Evolutionary conservation across 2,888 invertebrate species (phyloP).

Genomic region (Hipparchia sbordonii): DNA sequence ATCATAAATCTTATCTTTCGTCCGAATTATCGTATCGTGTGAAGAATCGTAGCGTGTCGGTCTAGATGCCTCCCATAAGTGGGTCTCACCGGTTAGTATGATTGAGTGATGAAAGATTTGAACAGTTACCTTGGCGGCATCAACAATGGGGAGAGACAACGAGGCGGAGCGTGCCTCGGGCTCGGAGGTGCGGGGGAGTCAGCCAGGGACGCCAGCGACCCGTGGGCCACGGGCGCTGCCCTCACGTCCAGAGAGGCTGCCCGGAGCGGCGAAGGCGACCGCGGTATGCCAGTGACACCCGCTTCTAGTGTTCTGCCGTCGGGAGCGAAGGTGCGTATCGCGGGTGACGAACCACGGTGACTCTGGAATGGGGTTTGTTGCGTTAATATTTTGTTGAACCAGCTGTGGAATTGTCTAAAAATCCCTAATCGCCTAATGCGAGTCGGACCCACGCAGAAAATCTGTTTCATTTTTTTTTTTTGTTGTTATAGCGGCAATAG

Average conservation of each 20-base stretch:
- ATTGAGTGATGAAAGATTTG: too few relatives aligned
- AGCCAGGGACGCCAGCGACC: constrained; percentile 86
- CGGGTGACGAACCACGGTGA: constrained; percentile 92
- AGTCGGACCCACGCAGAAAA: too few relatives aligned
- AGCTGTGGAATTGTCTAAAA: too few relatives aligned
- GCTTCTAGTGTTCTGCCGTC: constrained; percentile 87
- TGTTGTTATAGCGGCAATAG: too few relatives aligned
- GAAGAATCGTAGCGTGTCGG: too few relatives aligned
- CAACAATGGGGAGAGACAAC: constrained; percentile 90
- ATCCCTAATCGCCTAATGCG: too few relatives aligned
- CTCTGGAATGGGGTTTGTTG: constrained; percentile 66
- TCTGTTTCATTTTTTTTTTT: too few relatives aligned
- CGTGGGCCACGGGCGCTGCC: constrained; percentile 88
- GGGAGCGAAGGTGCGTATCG: constrained; percentile 91
- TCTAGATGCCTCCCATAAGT: too few relatives aligned
- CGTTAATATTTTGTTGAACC: background rate
- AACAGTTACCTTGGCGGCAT: constrained; percentile 85
- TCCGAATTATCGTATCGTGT: too few relatives aligned
- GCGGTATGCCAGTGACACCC: constrained; percentile 82
- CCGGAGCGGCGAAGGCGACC: constrained; percentile 91
- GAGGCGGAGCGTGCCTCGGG: constrained; percentile 71
- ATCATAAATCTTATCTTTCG: too few relatives aligned
- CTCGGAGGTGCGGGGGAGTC: constrained; percentile 75
- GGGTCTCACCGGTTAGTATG: too few relatives aligned
- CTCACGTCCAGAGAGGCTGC: constrained; percentile 90